Evolutionary conservation across 2,888 invertebrate species (phyloP).

Genomic region (Microctonus brassicae): DNA sequence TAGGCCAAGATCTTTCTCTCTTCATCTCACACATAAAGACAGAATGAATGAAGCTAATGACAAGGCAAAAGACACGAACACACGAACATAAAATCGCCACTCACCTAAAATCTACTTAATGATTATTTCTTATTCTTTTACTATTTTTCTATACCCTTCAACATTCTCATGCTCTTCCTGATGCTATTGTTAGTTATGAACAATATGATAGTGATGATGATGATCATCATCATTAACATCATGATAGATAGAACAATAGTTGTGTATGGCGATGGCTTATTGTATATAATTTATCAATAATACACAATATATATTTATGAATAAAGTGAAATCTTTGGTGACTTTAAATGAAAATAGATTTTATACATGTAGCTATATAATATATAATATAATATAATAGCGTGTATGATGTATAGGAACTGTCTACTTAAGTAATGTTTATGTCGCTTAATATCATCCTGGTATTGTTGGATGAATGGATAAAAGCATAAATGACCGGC

Average conservation of each 20-base stretch:
- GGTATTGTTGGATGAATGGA: constrained; percentile 3
- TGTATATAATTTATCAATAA: background rate
- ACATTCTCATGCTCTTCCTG: too few relatives aligned
- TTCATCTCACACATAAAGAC: constrained; percentile 14
- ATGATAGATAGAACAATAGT: background rate
- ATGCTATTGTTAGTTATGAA: background rate
- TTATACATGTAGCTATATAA: background rate
- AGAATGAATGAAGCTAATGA: constrained; percentile 2
- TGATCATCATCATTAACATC: too few relatives aligned
- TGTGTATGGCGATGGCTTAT: background rate
- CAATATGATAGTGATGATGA: background rate
- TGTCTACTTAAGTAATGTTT: constrained; percentile 25
- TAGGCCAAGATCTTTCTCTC: background rate
- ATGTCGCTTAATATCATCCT: constrained; percentile 7
- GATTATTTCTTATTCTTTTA: background rate
- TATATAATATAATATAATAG: background rate
- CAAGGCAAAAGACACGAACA: too few relatives aligned
- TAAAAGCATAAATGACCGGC: constrained; percentile 35
- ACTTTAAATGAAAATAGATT: background rate
- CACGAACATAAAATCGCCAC: background rate
- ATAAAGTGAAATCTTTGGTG: background rate
- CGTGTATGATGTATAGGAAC: background rate
- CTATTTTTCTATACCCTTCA: too few relatives aligned
- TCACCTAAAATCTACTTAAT: background rate
- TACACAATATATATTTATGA: too few relatives aligned